Conservation (phyloP, 2,113 vertebrate species). For the Macquaria ambigua region DNA sequence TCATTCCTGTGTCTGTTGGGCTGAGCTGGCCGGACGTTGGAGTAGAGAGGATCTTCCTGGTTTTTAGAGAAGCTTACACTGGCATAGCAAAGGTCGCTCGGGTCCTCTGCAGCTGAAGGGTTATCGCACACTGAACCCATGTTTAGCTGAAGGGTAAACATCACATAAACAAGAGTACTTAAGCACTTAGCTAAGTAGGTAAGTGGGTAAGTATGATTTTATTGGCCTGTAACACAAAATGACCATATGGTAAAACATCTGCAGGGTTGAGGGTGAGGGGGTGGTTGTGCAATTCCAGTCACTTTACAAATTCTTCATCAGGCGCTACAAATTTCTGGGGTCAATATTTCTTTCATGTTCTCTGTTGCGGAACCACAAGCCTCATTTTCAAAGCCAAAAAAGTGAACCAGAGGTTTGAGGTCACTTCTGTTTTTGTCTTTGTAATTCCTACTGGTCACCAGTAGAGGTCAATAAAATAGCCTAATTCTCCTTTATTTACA, state of each 20-base stretch:
- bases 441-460: background rate
- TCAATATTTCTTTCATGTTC: background rate
- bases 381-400: background rate
- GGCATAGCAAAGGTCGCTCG: background rate
- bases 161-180: background rate
- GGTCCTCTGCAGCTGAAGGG: background rate
- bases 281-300: background rate
- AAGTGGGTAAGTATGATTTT: background rate
- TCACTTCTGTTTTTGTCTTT: background rate
- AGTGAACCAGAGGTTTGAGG: background rate
- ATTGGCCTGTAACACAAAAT: background rate
- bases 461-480: background rate
- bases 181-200: background rate
- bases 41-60: slow-evolving; percentile 31
- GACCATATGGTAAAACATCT: background rate
- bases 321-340: background rate
- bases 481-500: no score
- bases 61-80: slow-evolving; percentile 8
- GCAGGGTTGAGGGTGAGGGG: background rate
- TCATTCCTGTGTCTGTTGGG: background rate
- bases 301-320: background rate
- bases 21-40: slow-evolving; percentile 6
- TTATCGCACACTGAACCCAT: background rate
- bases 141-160: background rate
- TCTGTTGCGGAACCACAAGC: background rate